Evolutionary conservation across 2,113 vertebrate species (phyloP), one percentile per base, ranked within the genome.

Genomic region (Elephantulus edwardii): DNA sequence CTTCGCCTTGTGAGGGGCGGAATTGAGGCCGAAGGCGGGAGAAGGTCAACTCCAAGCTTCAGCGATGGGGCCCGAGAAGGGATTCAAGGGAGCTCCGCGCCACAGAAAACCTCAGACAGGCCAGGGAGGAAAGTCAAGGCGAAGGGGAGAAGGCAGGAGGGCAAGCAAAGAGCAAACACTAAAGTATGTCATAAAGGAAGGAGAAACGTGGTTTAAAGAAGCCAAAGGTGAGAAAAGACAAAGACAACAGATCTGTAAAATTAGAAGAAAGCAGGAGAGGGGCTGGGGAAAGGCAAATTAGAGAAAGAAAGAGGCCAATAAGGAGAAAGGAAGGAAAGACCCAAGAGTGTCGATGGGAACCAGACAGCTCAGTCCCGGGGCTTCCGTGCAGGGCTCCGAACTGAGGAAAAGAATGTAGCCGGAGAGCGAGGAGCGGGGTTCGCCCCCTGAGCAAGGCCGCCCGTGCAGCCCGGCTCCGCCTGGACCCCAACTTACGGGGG

Each of bases 21-120:
- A 86, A 40, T 79, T 91, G 75, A 84, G 75, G 60, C 83, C 62
- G 93, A 78, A 93, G 79, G 82, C 82, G 1, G 58, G 58, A 90
- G 94, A 96, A 95, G 91, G 91, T 96, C 95, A 96, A 93, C 91
- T 91, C 88, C 95, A 95, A 95, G 72, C 95, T 56, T 12, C 26
- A 88, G 82, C 44, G 44, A 83, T 58, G 5, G 16, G 46, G 8
- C 58, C n/a, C 66, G 35, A 46, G 46, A n/a, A 87, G 68, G 38
- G 60, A 22, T 5, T 64, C 2, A 0, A 19, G 50, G 0, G 10
- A 84, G 75, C 75, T 58, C 66, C 28, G 30, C 6, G 12, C 50
- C 48, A 70, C 48, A 50, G n/a, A n/a, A n/a, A n/a, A n/a, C 48
- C 48, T n/a, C 40, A 42, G 38, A 74, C 83, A 46, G 64, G 9